phyloP scores from a whole-genome alignment of 2,888 invertebrate species.

The Eueremaeus valkanovi region DNA sequence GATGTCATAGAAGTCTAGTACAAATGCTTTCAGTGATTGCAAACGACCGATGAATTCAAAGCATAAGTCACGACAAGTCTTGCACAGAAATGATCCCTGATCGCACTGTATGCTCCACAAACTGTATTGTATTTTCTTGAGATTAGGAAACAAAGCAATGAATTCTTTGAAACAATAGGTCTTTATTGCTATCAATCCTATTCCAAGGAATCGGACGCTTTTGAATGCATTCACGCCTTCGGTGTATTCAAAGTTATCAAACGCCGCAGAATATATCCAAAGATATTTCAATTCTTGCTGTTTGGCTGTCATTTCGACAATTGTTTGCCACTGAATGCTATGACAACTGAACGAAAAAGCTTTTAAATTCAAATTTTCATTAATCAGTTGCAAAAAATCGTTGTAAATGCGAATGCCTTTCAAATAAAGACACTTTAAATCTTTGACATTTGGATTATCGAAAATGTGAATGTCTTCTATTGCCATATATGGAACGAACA shows the following conservation, averaged over 20 bases:
- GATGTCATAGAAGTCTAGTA: neutral
- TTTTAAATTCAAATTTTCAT: neutral
- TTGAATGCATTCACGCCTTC: neutral
- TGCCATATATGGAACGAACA: neutral
- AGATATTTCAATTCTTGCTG: neutral
- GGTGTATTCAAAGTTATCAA: neutral
- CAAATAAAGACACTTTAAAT: neutral
- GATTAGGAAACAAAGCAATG: neutral
- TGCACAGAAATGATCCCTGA: neutral
- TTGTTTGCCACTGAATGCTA: neutral
- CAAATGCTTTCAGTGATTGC: neutral
- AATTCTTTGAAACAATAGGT: neutral
- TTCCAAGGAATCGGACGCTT: neutral
- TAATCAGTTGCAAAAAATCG: neutral
- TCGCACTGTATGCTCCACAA: neutral
- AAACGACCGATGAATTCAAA: neutral
- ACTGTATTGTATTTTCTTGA: neutral
- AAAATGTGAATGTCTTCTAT: too few relatives aligned
- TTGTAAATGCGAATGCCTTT: neutral
- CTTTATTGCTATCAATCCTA: too few relatives aligned
- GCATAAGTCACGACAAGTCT: neutral
- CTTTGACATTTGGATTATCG: neutral
- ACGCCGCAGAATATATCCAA: neutral
- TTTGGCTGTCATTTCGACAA: neutral
- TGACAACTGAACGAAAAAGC: neutral